A percentile compares a stretch with the other conserved stretches of the same genome.
phyloP scores from a whole-genome alignment of 2,888 invertebrate genomes.

The Pecten maximus region DNA sequence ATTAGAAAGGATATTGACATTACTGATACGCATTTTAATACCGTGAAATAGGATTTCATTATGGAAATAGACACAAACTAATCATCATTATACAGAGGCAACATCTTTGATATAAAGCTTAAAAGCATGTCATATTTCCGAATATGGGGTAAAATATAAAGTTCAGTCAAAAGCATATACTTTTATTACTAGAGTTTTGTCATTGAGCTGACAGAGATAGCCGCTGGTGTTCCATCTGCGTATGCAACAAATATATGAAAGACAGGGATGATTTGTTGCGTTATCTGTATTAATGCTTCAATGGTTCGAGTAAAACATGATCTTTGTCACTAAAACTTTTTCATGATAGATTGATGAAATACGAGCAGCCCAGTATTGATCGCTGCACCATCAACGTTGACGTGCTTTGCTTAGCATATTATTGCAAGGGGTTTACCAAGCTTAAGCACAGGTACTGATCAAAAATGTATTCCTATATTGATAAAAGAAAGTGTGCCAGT shows the following conservation, averaged over 20 bases:
- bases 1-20: too few species aligned
- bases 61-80: not conserved
- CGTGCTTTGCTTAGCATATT: not conserved
- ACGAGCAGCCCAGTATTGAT: not conserved
- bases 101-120: not conserved
- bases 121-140: too few species aligned
- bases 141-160: not conserved
- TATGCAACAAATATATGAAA: not conserved
- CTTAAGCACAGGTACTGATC: too few species aligned
- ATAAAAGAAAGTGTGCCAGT: too few species aligned
- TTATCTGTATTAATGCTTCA: not conserved
- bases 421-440: too few species aligned
- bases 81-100: not conserved
- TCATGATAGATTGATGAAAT: not conserved
- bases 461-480: too few species aligned
- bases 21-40: not conserved
- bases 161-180: not conserved
- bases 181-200: not conserved
- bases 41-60: not conserved
- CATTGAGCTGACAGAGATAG: too few species aligned
- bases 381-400: not conserved
- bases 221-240: too few species aligned
- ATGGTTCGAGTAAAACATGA: not conserved
- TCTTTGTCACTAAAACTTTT: not conserved
- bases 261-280: not conserved